Conservation (phyloP, 2,888 invertebrate genomes). For the Cinara cedri region DNA sequence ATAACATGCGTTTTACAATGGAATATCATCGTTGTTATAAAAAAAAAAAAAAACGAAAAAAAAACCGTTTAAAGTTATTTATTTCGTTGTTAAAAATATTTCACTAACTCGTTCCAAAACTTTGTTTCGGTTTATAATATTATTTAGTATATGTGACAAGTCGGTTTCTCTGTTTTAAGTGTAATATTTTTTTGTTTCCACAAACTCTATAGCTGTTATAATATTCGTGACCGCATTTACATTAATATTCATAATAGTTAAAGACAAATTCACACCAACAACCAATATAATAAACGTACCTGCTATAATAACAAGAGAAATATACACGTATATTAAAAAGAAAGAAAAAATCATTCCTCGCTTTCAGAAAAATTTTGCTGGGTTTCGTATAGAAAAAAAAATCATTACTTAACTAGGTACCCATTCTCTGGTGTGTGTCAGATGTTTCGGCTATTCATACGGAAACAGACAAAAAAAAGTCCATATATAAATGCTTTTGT, state of each 20-base stretch:
- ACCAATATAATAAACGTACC: background rate
- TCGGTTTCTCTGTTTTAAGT: background rate
- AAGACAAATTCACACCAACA: background rate
- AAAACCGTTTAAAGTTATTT: background rate
- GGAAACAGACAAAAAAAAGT: background rate
- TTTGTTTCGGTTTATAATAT: background rate
- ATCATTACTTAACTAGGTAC: background rate
- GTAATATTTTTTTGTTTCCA: background rate
- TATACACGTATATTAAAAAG: background rate
- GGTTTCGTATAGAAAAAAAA: slow-evolving; percentile 12
- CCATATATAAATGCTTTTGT: slow-evolving; percentile 44
- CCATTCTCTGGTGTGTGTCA: slow-evolving; percentile 23
- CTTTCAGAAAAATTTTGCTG: background rate
- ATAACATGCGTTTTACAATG: background rate
- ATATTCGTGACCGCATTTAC: background rate
- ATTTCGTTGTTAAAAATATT: background rate
- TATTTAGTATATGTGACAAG: background rate
- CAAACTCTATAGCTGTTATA: background rate
- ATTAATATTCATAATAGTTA: background rate
- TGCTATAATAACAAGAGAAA: background rate
- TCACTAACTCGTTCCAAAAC: background rate
- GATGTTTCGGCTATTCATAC: background rate
- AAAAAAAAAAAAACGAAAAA: background rate
- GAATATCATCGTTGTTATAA: background rate
- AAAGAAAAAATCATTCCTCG: background rate